Evolutionary conservation across 2,888 invertebrate genomes (phyloP).

Genomic region (Trissoscelio sp.): DNA sequence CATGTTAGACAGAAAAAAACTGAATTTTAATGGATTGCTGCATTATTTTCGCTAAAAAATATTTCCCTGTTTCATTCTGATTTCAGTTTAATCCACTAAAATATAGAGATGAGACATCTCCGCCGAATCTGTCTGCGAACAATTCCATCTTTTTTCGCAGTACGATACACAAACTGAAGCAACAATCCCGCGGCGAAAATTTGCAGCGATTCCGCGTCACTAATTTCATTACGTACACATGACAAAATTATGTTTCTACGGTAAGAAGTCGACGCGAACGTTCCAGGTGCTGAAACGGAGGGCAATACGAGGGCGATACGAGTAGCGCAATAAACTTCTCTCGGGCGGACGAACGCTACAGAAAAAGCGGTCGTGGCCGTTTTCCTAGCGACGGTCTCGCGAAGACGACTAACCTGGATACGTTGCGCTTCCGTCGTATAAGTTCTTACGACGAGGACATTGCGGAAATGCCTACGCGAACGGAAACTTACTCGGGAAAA

Average conservation of each 20-base stretch:
- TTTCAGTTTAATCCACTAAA: slow-evolving; percentile 32
- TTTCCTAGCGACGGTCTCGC: slow-evolving; percentile 53
- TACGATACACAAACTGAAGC: slow-evolving; percentile 7
- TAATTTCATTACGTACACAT: slow-evolving; percentile 63
- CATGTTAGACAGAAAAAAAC: not conserved
- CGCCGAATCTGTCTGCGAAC: slow-evolving; percentile 1
- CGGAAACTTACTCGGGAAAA: slow-evolving; percentile 71
- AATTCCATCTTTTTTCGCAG: slow-evolving; percentile 1
- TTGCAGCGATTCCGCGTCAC: slow-evolving; percentile 34
- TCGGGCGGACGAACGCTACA: slow-evolving; percentile 61
- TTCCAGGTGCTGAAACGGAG: not conserved
- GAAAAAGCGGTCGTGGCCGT: slow-evolving; percentile 65
- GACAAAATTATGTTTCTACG: slow-evolving; percentile 54
- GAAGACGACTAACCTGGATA: slow-evolving; percentile 71
- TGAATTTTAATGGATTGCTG: slow-evolving; percentile 17
- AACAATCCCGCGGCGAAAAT: slow-evolving; percentile 7
- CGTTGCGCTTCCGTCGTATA: slow-evolving; percentile 74
- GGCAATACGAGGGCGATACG: slow-evolving; percentile 42
- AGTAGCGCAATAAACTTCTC: slow-evolving; percentile 74
- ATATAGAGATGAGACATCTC: slow-evolving; percentile 3
- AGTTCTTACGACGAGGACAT: slow-evolving; percentile 70
- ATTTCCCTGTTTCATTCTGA: not conserved
- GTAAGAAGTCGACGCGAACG: slow-evolving; percentile 48
- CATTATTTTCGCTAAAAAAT: not conserved
- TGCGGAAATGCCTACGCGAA: slow-evolving; percentile 73